Conservation (phyloP, 23 tunicate species). For the Oikopleura dioica region DNA sequence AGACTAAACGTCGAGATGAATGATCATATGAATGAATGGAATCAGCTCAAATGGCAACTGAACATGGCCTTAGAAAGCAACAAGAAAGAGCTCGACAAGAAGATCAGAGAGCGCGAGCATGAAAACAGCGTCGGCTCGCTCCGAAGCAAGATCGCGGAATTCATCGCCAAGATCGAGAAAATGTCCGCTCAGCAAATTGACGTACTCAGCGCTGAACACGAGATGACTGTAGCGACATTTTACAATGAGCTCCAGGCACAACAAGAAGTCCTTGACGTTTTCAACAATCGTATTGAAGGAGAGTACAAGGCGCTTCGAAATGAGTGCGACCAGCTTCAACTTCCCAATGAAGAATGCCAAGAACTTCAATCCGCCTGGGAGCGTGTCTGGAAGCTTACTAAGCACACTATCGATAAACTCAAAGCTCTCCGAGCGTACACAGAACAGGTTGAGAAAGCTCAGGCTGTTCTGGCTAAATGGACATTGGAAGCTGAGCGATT, state of each 20-base stretch:
- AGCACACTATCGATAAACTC: background rate
- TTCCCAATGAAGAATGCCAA: background rate
- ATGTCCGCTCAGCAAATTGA: background rate
- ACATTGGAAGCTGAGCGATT: slow-evolving; percentile 7
- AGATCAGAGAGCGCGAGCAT: background rate
- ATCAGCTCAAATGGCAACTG: slow-evolving; percentile 11
- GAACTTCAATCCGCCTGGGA: slow-evolving; percentile 3
- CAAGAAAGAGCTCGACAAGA: background rate
- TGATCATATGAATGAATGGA: background rate
- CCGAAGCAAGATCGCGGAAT: background rate
- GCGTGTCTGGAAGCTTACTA: background rate
- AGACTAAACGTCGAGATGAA: background rate
- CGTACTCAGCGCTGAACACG: background rate
- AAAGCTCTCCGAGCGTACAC: background rate
- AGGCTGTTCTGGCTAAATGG: background rate
- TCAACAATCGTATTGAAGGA: background rate
- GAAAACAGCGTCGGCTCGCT: background rate
- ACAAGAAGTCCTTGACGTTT: background rate
- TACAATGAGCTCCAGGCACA: background rate
- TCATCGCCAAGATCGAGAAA: background rate
- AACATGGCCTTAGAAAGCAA: background rate
- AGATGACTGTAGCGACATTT: background rate
- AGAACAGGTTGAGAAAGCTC: background rate
- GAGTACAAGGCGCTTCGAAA: background rate
- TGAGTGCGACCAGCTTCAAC: background rate